phyloP scores from a whole-genome alignment of 2,113 vertebrate genomes.

The Myrmecobius fasciatus region DNA sequence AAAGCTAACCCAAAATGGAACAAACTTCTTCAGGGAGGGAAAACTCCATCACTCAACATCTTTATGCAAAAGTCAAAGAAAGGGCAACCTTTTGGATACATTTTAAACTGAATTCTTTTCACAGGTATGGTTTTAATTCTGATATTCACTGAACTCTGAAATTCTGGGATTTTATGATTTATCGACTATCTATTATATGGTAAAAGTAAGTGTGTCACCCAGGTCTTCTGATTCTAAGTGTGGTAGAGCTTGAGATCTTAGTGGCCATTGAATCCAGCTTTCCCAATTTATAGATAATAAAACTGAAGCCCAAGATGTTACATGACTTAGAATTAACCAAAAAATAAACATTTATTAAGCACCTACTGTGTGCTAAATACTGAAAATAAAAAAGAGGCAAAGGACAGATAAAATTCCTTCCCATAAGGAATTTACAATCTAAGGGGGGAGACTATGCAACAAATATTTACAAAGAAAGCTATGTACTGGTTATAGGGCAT shows the following conservation, averaged over 20 bases:
- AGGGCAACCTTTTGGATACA: neutral
- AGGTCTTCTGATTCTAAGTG: neutral
- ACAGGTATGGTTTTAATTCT: neutral
- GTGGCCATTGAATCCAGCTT: neutral
- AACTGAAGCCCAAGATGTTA: neutral
- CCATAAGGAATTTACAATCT: neutral
- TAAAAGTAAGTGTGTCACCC: neutral
- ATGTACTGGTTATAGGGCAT: neutral
- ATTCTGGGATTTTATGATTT: neutral
- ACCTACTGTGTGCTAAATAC: neutral
- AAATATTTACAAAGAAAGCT: no score
- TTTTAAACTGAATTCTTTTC: neutral
- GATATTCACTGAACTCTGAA: neutral
- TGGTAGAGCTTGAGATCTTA: neutral
- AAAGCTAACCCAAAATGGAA: neutral
- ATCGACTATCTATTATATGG: neutral
- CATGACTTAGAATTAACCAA: neutral
- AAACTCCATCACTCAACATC: neutral
- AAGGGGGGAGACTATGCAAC: neutral
- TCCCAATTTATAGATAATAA: neutral
- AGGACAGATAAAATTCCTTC: neutral
- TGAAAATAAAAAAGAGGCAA: neutral
- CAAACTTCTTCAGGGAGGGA: neutral
- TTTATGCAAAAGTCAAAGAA: neutral
- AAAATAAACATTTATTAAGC: neutral